Base-by-base conservation (phyloP, 1,140 invertebrate genomes). In the Coptotermes formosanus region DNA sequence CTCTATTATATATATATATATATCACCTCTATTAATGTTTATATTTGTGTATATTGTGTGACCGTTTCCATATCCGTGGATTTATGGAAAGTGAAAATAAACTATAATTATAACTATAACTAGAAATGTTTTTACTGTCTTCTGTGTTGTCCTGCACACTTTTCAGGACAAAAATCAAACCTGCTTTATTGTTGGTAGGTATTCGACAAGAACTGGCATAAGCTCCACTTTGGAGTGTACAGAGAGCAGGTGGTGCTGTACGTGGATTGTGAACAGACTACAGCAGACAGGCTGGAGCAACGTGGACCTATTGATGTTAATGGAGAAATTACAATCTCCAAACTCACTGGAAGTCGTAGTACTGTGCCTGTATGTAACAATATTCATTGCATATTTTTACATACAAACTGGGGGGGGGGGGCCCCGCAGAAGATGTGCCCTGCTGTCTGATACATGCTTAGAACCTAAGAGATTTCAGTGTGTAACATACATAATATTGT, bases 151-250 rank as follows among this genome's bases (percentile, higher is more conserved):
- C 0, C 14, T 9, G 45, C 14, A 48, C 14, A 4, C 19, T 21
- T 16, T 38, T 38, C 38, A 38, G 38, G 38, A 38, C 38, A 38
- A 38, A 38, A 55, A 19, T 55, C 52, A 21, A 0, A 19, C 19
- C 52, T 21, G n/a, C 14, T 55, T 16, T 55, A 21, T 4, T 55
- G 14, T 30, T 9, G 52, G 45, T 90, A 96, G 94, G 90, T 96
- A n/a, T 96, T 97, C 89, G 93, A 94, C 88, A 93, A 92, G 85
- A 93, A 94, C 82, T 97, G 96, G 96, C 96, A 97, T 89, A 97
- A 97, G 91, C 91, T 97, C 12, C 95, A 96, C 89, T 93, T 96
- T 86, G 94, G 95, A 7, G 92, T 96, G 4, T 94, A 93, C 85
- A 92, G 93, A 86, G 93, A 96, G 84, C 92, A 92, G 45, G 93